phyloP scores from a whole-genome alignment of 1,140 invertebrate genomes.

The Coelopa frigida region DNA sequence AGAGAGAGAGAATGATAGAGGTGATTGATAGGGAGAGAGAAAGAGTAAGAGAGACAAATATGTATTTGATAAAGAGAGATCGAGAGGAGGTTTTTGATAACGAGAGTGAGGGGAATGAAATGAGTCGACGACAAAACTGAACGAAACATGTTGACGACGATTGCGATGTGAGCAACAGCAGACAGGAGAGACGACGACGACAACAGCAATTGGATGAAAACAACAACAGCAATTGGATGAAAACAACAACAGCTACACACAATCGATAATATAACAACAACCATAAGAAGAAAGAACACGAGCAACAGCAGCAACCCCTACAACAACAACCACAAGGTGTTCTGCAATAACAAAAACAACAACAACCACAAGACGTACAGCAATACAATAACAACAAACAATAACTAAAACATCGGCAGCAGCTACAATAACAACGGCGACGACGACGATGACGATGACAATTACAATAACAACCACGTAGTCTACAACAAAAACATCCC shows the following conservation, averaged over 20 bases:
- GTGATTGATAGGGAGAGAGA: no score
- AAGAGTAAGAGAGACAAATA: no score
- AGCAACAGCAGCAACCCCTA: conserved; percentile 1
- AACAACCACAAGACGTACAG: background rate
- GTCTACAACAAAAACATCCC: background rate
- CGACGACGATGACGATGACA: no score
- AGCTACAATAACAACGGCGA: conserved; percentile 1
- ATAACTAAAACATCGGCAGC: background rate
- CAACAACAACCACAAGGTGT: background rate
- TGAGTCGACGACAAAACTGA: no score
- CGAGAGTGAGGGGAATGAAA: no score
- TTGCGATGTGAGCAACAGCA: no score
- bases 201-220: conserved; percentile 3
- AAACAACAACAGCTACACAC: background rate
- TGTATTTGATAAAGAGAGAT: no score
- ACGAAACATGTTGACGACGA: no score
- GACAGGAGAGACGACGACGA: no score
- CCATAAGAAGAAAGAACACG: background rate
- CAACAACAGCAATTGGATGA: background rate
- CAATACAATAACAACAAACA: conserved; percentile 2
- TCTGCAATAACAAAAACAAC: background rate
- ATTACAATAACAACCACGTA: no score
- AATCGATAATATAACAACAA: background rate
- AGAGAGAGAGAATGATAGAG: no score
- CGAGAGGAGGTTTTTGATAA: no score